Base-by-base conservation (phyloP, 2,888 invertebrate genomes). In the Neuroscelio doddi region DNA sequence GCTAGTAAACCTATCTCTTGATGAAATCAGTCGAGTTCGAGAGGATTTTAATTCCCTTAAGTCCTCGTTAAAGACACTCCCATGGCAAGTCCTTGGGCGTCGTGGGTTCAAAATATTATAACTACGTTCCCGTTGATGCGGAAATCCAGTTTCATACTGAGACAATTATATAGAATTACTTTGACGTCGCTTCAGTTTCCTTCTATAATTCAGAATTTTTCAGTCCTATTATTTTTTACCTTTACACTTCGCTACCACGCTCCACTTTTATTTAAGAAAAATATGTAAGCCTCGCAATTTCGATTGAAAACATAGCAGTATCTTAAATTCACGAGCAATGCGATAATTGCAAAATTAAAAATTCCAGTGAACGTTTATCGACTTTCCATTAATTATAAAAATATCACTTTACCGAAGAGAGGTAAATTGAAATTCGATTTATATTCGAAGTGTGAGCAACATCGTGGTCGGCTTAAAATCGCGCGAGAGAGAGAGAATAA, bases 51-150 rank as follows among this genome's bases (percentile, higher is more conserved):
- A 45, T 26, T 53, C 30, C 32, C 17, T 45, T 42, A 21, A 45
- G 53, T 15, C 36, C 38, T 45, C 45, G 38, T 45, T 52, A 53
- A 15, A 53, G 29, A 26, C 16, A 30, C 12, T 26, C 27, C 9
- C 39, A 15, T 38, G 16, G 17, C 45, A 0, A 27, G 27, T 14
- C 26, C 27, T 12, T 26, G 0, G n/a, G 14, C 34, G n/a, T 9
- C 30, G 10, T n/a, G 42, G 27, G 24, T 29, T 29, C 7, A 45
- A 45, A 45, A 45, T 45, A 45, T 45, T 30, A 45, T 45, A 30
- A 30, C 14, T 27, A 14, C 45, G 3, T 39, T 21, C 39, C 3
- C 39, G 9, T 1, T 30, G 16, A n/a, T 12, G 29, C 30, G 30
- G 16, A 30, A 30, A 29, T 45, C 15, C 30, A 10, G 29, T n/a